Percentiles rank a stretch among this genome's conserved stretches.
Conservation (phyloP, 2,888 invertebrate species). For the Amblyjoppa proteus region DNA sequence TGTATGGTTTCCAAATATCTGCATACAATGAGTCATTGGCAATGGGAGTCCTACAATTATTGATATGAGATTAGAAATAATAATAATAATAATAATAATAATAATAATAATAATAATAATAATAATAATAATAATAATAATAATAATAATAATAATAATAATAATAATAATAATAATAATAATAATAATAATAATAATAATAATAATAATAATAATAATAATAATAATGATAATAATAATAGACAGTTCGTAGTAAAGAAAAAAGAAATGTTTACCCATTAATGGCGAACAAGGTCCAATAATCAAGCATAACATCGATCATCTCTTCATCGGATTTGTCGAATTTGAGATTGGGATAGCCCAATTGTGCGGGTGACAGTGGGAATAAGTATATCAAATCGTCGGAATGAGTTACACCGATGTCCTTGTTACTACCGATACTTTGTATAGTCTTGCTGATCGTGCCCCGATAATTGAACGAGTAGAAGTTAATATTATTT, state of each 20-base stretch:
- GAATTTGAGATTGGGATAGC: slow-evolving; percentile 58
- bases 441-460: slow-evolving; percentile 51
- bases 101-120: neutral
- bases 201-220: neutral
- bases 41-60: slow-evolving; percentile 52
- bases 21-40: slow-evolving; percentile 43
- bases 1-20: slow-evolving; percentile 69
- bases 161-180: neutral
- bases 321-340: slow-evolving; percentile 75
- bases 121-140: neutral
- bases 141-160: neutral
- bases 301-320: slow-evolving; percentile 80
- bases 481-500: slow-evolving; percentile 64
- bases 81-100: slow-evolving; percentile 4
- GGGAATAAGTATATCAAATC: slow-evolving; percentile 85
- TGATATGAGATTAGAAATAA: neutral
- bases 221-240: neutral
- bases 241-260: neutral
- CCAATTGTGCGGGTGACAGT: slow-evolving; percentile 11
- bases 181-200: too few species aligned
- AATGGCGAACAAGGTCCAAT: slow-evolving; percentile 84
- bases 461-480: slow-evolving; percentile 69
- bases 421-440: slow-evolving; percentile 22
- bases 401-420: slow-evolving; percentile 85
- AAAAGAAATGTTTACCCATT: slow-evolving; percentile 67